These are phyloP conservation scores for Labeo rohita DNA, from an alignment of 2,113 vertebrate species.

Conservation along the genomic window DNA sequence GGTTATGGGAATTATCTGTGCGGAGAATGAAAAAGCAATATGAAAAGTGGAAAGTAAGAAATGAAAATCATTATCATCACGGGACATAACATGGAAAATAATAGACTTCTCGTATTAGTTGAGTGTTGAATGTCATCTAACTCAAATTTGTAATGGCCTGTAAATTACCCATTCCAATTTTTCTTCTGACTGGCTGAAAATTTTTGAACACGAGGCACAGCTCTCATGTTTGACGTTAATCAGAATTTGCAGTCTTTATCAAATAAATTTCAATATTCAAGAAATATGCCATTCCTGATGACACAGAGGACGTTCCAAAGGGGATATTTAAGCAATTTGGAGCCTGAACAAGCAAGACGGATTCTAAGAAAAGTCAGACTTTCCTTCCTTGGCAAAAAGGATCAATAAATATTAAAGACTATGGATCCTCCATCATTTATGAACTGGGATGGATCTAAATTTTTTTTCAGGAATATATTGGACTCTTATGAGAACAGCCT, in stretches of 20 bases:
- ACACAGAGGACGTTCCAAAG: conserved; percentile 9
- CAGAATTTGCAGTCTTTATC: conserved; percentile 27
- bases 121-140: conserved; percentile 1
- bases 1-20: conserved; percentile 26
- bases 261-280: background rate
- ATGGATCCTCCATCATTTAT: background rate
- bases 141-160: conserved; percentile 22
- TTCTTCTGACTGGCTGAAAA: background rate
- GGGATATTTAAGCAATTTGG: background rate
- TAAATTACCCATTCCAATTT: conserved; percentile 20
- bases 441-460: background rate
- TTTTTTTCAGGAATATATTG: background rate
- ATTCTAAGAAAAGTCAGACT: background rate
- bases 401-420: conserved; percentile 33
- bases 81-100: conserved; percentile 41
- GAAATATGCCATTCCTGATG: background rate
- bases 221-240: conserved; percentile 1
- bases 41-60: conserved; percentile 36
- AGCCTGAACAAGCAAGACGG: background rate
- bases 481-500: background rate
- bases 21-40: conserved; percentile 7
- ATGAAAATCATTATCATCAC: conserved; percentile 20
- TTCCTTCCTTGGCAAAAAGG: background rate
- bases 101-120: conserved; percentile 18
- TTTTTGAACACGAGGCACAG: background rate